Percentiles rank a stretch among this genome's conserved stretches.
Evolutionary conservation across 2,888 invertebrate genomes (phyloP).

Genomic region (Andrena trimmerana): DNA sequence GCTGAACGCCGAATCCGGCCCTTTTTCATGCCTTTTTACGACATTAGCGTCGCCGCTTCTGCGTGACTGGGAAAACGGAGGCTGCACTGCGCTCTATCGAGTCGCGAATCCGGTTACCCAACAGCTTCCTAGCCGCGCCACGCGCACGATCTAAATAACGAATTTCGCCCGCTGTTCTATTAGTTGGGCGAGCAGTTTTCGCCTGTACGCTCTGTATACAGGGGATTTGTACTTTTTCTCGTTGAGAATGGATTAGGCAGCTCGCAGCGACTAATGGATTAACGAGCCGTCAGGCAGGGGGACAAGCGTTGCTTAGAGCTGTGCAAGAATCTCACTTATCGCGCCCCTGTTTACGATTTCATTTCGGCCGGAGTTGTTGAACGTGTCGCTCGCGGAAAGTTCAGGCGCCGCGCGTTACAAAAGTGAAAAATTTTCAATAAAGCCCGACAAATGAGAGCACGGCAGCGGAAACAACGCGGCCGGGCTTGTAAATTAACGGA

Average conservation of each 20-base stretch:
- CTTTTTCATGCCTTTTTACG: constrained; percentile 49
- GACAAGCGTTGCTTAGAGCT: no score
- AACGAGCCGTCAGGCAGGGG: no score
- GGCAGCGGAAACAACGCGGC: constrained; percentile 12
- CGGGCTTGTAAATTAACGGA: constrained; percentile 33
- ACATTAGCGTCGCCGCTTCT: constrained; percentile 9
- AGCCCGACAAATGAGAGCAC: constrained; percentile 21
- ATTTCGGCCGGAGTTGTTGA: neutral
- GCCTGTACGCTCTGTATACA: no score
- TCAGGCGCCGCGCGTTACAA: neutral
- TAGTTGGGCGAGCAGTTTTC: no score
- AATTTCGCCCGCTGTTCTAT: constrained; percentile 1
- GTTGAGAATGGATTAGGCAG: no score
- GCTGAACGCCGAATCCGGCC: constrained; percentile 18
- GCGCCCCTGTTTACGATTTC: neutral
- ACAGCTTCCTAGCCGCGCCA: constrained; percentile 11
- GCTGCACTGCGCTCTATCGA: neutral
- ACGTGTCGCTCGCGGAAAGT: neutral
- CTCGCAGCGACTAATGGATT: no score
- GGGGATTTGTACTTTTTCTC: no score
- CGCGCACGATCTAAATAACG: constrained; percentile 10
- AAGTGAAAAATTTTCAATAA: constrained; percentile 30
- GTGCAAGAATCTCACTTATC: no score
- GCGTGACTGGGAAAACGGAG: constrained; percentile 27
- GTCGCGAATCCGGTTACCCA: constrained; percentile 13